Base-by-base conservation (phyloP, 2,888 invertebrate species). In the Conistra vaccinii region DNA sequence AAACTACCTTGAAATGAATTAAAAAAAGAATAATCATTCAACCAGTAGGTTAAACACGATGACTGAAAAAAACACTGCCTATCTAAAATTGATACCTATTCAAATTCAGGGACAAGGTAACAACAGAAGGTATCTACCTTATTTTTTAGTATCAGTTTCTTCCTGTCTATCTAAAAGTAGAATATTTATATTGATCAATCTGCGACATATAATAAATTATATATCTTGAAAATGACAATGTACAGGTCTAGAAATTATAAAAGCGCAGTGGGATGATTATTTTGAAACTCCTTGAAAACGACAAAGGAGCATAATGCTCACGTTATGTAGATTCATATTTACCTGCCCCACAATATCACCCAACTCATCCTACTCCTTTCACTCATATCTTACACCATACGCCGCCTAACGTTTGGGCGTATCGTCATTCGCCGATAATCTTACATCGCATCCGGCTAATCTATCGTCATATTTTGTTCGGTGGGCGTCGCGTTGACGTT, bases 361-460 rank as follows among this genome's bases (percentile, higher is more conserved):
- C 23, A 4, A 23, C 14, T 4, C 14, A 29, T 12, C 3, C 29
- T n/a, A n/a, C n/a, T 48, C 57, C 1, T 14, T 10, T 12, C 45
- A 32, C 65, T 66, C 5, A 12, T 73, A 2, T 17, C 70, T 87
- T 85, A 12, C 35, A 60, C 85, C 87, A 84, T 6, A 57, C 72
- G 4, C 35, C n/a, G 87, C 88, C 87, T 86, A 92, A 93, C 88
- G 91, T 90, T 89, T 91, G 91, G 91, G 92, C 92, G 93, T 93
- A 93, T 90, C 91, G 86, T 88, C 87, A 89, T 91, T 89, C 86
- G 53, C 88, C 87, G 91, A 90, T 93, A 92, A 94, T 94, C 92
- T 92, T 81, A 83, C 87, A 85, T 89, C 89, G 86, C 92, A 95
- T 95, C 95, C 94, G 95, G 94, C 90, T 93, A 92, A 93, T 94